Evolutionary conservation across 2,113 vertebrate genomes (phyloP).

Genomic region (Tragelaphus imberbis): DNA sequence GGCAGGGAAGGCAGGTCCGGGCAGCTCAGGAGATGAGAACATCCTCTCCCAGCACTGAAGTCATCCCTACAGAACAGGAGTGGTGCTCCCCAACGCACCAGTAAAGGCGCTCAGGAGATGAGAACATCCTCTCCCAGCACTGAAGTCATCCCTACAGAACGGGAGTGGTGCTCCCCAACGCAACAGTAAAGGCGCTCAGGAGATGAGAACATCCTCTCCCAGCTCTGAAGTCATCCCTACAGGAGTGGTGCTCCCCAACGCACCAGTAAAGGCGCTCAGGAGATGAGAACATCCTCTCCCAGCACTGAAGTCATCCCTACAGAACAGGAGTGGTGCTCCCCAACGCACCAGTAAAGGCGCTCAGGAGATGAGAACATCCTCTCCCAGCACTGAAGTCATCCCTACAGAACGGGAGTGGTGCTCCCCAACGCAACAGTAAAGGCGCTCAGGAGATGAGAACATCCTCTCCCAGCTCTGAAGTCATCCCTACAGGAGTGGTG

Average conservation of each 20-base stretch:
- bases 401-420: not conserved
- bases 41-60: not conserved
- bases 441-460: too few relatives aligned
- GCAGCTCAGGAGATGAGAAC: too few relatives aligned
- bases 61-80: not conserved
- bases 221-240: not conserved
- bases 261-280: not conserved
- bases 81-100: too few relatives aligned
- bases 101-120: too few relatives aligned
- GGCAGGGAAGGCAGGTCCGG: not conserved
- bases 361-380: too few relatives aligned
- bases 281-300: not conserved
- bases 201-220: too few relatives aligned
- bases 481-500: not conserved
- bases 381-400: not conserved
- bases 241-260: fast-evolving
- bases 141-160: not conserved
- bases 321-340: too few relatives aligned
- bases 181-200: fast-evolving
- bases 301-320: not conserved
- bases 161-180: fast-evolving
- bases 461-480: not conserved
- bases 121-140: not conserved
- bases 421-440: fast-evolving
- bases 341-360: too few relatives aligned